Evolutionary conservation across 2,888 invertebrate genomes (phyloP).

Genomic region (Aquatica leii): DNA sequence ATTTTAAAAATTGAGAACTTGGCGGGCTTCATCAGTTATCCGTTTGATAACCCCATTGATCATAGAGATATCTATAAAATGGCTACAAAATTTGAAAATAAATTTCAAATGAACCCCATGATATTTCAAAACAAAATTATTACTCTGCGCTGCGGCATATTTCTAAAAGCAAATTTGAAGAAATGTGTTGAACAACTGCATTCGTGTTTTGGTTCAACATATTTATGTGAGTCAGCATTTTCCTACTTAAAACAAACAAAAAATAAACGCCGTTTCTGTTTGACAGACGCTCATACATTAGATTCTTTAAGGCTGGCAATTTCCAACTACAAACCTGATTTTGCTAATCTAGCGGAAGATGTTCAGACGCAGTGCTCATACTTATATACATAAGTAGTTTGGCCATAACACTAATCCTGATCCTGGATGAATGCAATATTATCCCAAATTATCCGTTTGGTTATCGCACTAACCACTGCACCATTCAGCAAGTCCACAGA

Average conservation of each 20-base stretch:
- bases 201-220: not conserved
- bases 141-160: not conserved
- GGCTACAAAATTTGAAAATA: not conserved
- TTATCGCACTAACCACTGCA: no score
- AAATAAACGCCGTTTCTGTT: no score
- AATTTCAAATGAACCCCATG: not conserved
- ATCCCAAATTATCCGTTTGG: no score
- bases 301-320: no score
- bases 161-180: not conserved
- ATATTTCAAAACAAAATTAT: not conserved
- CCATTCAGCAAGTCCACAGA: no score
- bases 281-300: not conserved
- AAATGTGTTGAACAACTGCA: not conserved
- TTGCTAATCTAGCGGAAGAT: no score
- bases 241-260: no score
- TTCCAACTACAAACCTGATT: no score
- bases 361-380: not conserved
- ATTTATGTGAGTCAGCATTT: no score
- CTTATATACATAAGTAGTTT: not conserved
- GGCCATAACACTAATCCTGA: no score
- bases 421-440: no score
- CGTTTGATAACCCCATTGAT: not conserved
- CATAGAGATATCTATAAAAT: not conserved
- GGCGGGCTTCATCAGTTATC: not conserved
- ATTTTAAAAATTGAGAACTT: not conserved